phyloP scores from a whole-genome alignment of 2,888 invertebrate species.

The Carterocephalus palaemon region DNA sequence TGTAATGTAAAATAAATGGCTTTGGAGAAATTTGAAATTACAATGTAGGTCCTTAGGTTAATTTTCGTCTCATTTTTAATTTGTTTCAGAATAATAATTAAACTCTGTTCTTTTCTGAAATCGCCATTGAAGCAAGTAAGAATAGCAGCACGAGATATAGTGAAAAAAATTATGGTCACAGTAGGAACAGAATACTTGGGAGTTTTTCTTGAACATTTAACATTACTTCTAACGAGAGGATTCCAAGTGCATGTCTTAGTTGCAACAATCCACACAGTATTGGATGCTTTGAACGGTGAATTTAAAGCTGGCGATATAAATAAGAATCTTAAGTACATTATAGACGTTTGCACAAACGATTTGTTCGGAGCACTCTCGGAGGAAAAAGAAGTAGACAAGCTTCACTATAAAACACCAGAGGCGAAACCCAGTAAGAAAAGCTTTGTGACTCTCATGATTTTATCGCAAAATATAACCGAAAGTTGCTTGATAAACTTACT shows the following conservation, averaged over 20 bases:
- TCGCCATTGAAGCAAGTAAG: conserved; percentile 93
- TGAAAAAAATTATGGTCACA: conserved; percentile 92
- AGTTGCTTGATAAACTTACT: conserved; percentile 87
- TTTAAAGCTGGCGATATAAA: conserved; percentile 90
- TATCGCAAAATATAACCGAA: conserved; percentile 88
- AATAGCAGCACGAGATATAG: conserved; percentile 90
- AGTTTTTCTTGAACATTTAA: conserved; percentile 88
- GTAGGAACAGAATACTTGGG: conserved; percentile 90
- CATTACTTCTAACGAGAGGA: conserved; percentile 88
- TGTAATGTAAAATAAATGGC: no score
- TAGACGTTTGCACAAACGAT: conserved; percentile 92
- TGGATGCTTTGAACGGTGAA: conserved; percentile 84
- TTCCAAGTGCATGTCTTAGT: conserved; percentile 96
- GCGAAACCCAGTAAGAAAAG: conserved; percentile 91
- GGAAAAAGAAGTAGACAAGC: conserved; percentile 93
- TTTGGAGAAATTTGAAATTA: no score
- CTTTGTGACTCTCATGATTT: conserved; percentile 89
- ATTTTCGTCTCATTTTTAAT: no score
- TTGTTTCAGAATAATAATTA: conserved; percentile 86
- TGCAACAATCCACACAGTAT: conserved; percentile 90
- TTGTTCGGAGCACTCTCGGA: conserved; percentile 92
- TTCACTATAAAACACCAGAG: conserved; percentile 88
- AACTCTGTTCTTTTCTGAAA: conserved; percentile 93
- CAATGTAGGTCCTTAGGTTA: no score
- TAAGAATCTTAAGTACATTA: conserved; percentile 84